Percentiles rank a stretch among this genome's conserved stretches.
phyloP scores from a whole-genome alignment of 2,888 invertebrate genomes.

The Chloroclysta siterata region DNA sequence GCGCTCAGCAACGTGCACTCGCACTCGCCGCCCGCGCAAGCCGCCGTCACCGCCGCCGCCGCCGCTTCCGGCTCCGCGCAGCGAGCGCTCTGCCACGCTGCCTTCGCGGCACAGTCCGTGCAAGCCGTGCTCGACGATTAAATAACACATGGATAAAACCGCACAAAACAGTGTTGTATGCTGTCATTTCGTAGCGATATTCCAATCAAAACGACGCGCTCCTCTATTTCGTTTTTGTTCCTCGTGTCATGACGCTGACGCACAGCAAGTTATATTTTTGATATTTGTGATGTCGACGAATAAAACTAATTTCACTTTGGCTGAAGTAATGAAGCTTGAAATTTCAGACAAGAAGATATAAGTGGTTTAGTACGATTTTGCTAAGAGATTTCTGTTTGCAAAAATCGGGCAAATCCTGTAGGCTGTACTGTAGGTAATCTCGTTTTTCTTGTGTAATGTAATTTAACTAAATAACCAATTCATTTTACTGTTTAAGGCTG shows the following conservation, averaged over 20 bases:
- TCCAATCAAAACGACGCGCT: not conserved
- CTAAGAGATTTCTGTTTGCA: too few species aligned
- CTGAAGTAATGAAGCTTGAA: too few species aligned
- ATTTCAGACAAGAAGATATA: too few species aligned
- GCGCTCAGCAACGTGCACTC: slow-evolving; percentile 80
- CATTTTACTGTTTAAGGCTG: too few species aligned
- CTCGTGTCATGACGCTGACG: not conserved
- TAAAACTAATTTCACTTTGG: not conserved
- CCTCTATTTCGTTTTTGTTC: not conserved
- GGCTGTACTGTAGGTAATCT: too few species aligned
- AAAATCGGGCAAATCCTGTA: too few species aligned
- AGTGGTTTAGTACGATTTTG: too few species aligned
- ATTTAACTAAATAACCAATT: too few species aligned
- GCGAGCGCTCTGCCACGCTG: slow-evolving; percentile 42
- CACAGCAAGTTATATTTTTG: not conserved
- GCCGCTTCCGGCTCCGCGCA: slow-evolving; percentile 40
- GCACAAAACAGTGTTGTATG: not conserved
- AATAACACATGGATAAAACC: not conserved
- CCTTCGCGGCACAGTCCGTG: slow-evolving; percentile 47
- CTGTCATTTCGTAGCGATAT: not conserved
- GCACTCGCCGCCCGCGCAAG: slow-evolving; percentile 66
- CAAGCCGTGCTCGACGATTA: slow-evolving; percentile 67
- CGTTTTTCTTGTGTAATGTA: too few species aligned
- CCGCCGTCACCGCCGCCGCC: slow-evolving; percentile 42
- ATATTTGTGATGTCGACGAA: not conserved